A percentile compares a stretch with the other conserved stretches of the same genome.
These are phyloP conservation scores for Oncorhynchus masou DNA, from an alignment of 2,113 vertebrate genomes.

Conservation along the genomic window DNA sequence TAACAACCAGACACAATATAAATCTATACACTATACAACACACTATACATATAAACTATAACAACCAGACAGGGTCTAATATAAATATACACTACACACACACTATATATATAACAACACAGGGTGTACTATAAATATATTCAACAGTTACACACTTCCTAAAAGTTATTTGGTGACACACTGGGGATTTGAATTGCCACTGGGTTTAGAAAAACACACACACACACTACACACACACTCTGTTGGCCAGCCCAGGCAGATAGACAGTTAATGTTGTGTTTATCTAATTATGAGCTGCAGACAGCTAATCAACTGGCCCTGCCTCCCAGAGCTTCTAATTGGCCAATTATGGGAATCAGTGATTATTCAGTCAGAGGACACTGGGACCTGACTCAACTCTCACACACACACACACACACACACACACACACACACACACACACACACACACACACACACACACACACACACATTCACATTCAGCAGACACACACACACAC, in stretches of 20 bases:
- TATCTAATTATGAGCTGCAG: conserved; percentile 32
- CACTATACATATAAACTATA: no score
- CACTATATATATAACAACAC: no score
- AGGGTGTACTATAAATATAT: no score
- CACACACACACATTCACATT: conserved; percentile 26
- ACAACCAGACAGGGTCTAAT: no score
- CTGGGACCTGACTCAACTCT: conserved; percentile 40
- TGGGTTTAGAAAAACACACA: neutral
- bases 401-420: neutral
- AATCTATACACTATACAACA: no score
- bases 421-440: neutral
- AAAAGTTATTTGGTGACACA: no score
- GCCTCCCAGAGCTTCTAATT: conserved; percentile 56
- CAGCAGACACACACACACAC: conserved; percentile 4
- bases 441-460: conserved; percentile 14
- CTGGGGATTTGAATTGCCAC: no score
- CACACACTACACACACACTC: neutral
- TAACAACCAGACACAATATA: no score
- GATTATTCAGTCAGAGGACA: conserved; percentile 41
- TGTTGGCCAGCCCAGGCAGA: neutral
- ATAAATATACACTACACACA: no score
- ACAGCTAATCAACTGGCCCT: conserved; percentile 46
- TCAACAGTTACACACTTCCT: no score
- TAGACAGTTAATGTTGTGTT: conserved; percentile 14
- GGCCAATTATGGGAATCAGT: conserved; percentile 62